Evolutionary conservation across 2,113 vertebrate genomes (phyloP), one percentile per base, ranked within the genome.

Genomic region (Setophaga kirtlandii): DNA sequence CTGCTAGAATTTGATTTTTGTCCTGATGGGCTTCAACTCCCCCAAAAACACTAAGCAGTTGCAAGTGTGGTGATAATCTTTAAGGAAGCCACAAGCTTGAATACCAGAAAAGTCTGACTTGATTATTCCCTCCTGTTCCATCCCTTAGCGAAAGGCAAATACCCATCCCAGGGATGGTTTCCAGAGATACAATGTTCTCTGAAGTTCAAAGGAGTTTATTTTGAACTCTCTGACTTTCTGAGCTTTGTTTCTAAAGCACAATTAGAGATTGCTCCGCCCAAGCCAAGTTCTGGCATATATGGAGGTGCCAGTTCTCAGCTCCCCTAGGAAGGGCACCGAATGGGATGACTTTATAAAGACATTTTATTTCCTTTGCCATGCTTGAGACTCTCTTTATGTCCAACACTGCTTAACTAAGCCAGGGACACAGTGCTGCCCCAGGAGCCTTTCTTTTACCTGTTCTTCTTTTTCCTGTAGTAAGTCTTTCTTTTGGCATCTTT

Each of bases 221-320:
- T 86, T 82, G 86, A 94, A 91, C 77, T 41, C 85, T 58, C 31
- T 4, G 39, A 33, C 56, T 56, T 96, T 87, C 92, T 94, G 75
- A 42, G 65, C 8, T 94, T 69, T 83, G 92, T 94, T 97, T 97
- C 83, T 94, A 65, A 96, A 96, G 89, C 60, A 88, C 55, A 94
- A 71, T 82, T 60, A 87, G 59, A 35, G 64, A 44, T 42, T 78
- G 80, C 87, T 94, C 64, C 71, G 78, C 76, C 63, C 89, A 70
- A 87, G 91, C 90, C 95, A 97, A 97, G 85, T 67, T 79, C 84
- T 59, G 41, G 67, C 83, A 58, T 85, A 52, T 49, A 81, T 31
- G 83, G 88, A 85, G 79, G 80, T 81, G 79, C 70, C 73, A 20
- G 27, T 82, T 84, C 80, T n/a, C 53, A 83, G 81, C 37, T 89